A percentile compares a stretch with the other conserved stretches of the same genome.
Evolutionary conservation across 2,113 vertebrate species (phyloP).

Genomic region (Pterophyllum scalare): DNA sequence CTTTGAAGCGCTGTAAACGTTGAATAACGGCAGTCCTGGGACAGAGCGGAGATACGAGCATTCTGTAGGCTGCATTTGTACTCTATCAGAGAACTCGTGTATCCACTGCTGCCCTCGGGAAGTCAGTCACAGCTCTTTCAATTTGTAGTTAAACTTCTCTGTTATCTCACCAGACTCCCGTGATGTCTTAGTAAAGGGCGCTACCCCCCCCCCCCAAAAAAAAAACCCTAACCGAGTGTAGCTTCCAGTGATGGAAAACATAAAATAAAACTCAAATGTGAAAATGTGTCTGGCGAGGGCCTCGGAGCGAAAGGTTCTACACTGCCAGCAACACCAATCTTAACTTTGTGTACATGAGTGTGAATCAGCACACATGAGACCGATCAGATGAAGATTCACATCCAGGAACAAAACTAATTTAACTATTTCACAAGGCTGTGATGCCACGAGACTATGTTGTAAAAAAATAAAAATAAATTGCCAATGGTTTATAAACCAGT

Average conservation of each 20-base stretch:
- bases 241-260: background rate
- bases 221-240: background rate
- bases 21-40: background rate
- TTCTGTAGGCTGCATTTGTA: background rate
- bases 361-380: background rate
- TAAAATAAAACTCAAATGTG: background rate
- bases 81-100: conserved; percentile 2
- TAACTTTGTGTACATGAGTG: background rate
- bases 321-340: too few species aligned
- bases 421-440: background rate
- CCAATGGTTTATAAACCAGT: background rate
- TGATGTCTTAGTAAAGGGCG: background rate
- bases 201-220: too few species aligned
- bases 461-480: too few species aligned
- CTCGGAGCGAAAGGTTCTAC: too few species aligned
- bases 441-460: too few species aligned
- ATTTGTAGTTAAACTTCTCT: background rate
- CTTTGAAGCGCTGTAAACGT: background rate
- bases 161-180: background rate
- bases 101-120: conserved; percentile 5
- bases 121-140: background rate
- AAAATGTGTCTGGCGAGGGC: background rate
- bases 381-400: background rate
- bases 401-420: background rate
- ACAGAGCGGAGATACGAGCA: background rate